Percentiles rank a stretch among this genome's conserved stretches.
These are phyloP conservation scores for Puma concolor DNA, from an alignment of 2,113 vertebrate genomes.

Conservation along the genomic window DNA sequence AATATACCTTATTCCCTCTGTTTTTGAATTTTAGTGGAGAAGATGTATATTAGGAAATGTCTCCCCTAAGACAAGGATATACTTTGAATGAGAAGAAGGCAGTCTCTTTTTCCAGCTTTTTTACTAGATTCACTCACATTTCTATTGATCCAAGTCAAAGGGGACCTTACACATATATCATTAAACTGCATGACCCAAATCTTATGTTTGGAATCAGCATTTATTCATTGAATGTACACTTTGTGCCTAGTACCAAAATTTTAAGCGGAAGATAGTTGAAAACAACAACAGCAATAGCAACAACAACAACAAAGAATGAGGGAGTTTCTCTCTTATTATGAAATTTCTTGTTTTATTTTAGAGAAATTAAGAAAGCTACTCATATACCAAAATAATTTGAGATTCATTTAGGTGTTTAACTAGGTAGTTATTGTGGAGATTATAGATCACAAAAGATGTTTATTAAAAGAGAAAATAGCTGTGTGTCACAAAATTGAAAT, in stretches of 20 bases:
- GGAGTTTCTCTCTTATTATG: background rate
- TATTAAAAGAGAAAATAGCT: background rate
- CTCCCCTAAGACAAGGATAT: background rate
- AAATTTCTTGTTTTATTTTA: background rate
- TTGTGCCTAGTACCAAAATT: background rate
- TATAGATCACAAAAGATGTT: background rate
- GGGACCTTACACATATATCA: background rate
- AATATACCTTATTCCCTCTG: background rate
- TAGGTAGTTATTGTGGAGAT: background rate
- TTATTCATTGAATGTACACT: background rate
- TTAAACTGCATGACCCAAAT: background rate
- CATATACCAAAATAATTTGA: background rate
- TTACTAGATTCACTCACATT: background rate
- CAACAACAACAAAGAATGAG: background rate
- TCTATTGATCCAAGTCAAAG: background rate
- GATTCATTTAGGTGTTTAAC: background rate
- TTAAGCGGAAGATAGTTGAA: background rate
- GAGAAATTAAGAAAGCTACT: background rate
- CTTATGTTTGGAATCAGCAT: background rate
- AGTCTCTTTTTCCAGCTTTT: background rate
- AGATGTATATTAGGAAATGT: background rate
- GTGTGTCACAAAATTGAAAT: conserved; percentile 3
- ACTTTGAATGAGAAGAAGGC: background rate
- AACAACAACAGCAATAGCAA: background rate
- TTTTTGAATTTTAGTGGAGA: background rate